phyloP scores from a whole-genome alignment of 1,140 invertebrate genomes.

The Philotrypesis tridentata region DNA sequence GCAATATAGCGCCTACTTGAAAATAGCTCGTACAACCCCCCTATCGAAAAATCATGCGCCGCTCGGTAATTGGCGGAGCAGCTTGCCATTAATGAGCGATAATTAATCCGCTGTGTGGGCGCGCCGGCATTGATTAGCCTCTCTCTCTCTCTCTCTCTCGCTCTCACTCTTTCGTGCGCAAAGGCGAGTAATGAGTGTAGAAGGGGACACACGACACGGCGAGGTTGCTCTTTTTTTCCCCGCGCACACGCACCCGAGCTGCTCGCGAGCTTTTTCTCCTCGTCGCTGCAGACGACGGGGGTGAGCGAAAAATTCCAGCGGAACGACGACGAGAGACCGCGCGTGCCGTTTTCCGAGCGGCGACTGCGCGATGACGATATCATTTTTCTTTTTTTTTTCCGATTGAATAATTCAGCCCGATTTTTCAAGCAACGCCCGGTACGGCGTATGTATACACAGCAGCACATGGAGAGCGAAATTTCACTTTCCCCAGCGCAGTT shows the following conservation, averaged over 20 bases:
- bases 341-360: too few species aligned
- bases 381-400: too few species aligned
- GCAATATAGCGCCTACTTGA: not conserved
- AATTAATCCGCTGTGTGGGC: not conserved
- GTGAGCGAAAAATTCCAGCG: not conserved
- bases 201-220: not conserved
- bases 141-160: not conserved
- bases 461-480: too few species aligned
- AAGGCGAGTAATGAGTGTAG: not conserved
- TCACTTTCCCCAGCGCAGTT: not conserved
- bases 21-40: not conserved
- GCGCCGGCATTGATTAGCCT: not conserved
- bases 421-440: not conserved
- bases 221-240: not conserved
- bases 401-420: not conserved
- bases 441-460: too few species aligned
- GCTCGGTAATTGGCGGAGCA: not conserved
- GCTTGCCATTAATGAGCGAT: not conserved
- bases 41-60: not conserved
- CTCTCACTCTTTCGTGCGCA: not conserved
- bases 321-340: not conserved
- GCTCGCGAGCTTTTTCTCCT: not conserved
- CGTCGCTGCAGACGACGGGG: too few species aligned
- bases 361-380: not conserved
- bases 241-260: not conserved